phyloP scores from a whole-genome alignment of 64 coral and sea anemone genomes.

The Pachyseris speciosa region DNA sequence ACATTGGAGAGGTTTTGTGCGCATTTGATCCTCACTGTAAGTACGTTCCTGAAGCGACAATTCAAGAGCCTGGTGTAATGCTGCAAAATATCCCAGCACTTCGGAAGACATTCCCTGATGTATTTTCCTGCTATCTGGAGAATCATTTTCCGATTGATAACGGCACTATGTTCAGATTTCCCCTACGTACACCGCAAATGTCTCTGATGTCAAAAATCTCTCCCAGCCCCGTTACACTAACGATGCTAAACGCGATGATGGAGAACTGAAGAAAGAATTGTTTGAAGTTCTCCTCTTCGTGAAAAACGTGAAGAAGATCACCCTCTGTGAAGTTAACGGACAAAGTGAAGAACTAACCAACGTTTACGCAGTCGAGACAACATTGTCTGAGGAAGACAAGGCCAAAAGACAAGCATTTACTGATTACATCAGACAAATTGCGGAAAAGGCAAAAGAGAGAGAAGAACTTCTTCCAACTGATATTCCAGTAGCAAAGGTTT shows the following conservation, averaged over 20 bases:
- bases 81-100: slow-evolving; percentile 30
- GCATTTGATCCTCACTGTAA: slow-evolving; percentile 71
- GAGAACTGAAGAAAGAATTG: slow-evolving; percentile 61
- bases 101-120: slow-evolving; percentile 59
- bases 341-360: slow-evolving; percentile 30
- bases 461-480: background rate
- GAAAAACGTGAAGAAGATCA: slow-evolving; percentile 79
- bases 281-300: slow-evolving; percentile 78
- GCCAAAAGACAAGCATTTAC: slow-evolving; percentile 69
- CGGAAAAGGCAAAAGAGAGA: background rate
- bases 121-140: slow-evolving; percentile 61
- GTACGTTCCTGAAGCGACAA: slow-evolving; percentile 65
- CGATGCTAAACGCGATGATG: slow-evolving; percentile 29
- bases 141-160: slow-evolving; percentile 24
- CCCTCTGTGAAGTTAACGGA: slow-evolving; percentile 71
- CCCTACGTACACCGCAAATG: slow-evolving; percentile 40
- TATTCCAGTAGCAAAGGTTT: slow-evolving; percentile 56
- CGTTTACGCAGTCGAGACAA: slow-evolving; percentile 46
- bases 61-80: slow-evolving; percentile 57
- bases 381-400: slow-evolving; percentile 58
- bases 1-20: slow-evolving; percentile 68
- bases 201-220: slow-evolving; percentile 14
- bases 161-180: slow-evolving; percentile 74
- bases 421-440: slow-evolving; percentile 18
- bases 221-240: background rate